Evolutionary conservation across 2,113 vertebrate genomes (phyloP), one percentile per base, ranked within the genome.

Genomic region (Psettodes erumei): DNA sequence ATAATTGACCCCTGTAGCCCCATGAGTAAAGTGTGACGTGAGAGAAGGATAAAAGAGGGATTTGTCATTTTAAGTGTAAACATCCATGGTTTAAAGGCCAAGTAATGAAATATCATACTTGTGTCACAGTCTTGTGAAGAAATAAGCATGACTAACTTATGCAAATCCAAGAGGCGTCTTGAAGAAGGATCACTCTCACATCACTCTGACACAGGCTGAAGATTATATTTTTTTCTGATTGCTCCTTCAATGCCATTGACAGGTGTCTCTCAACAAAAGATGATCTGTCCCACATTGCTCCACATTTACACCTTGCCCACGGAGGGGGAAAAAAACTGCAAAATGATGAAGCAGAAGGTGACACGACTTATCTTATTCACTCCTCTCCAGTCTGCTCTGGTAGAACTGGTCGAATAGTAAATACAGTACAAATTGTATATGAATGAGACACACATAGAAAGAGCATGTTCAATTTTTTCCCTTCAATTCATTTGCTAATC

Each of bases 381-480:
- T 50, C 32, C 15, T n/a, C n/a, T n/a, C n/a, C n/a, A n/a, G 18
- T 55, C 54, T 32, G 28, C 50, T 28, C 13, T 8, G 13, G 10
- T 23, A 25, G 47, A n/a, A n/a, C n/a, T n/a, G n/a, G n/a, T n/a
- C n/a, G n/a, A n/a, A n/a, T n/a, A n/a, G n/a, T n/a, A n/a, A n/a
- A n/a, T n/a, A n/a, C n/a, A n/a, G n/a, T n/a, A n/a, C n/a, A n/a
- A n/a, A n/a, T n/a, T n/a, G n/a, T n/a, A n/a, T n/a, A n/a, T n/a
- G n/a, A n/a, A n/a, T n/a, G n/a, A 50, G 54, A 56, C 32, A 55
- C 33, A n/a, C n/a, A 58, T 28, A 53, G 11, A 53, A 40, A 40
- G 38, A 40, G 13, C 13, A 51, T 35, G 16, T 18, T 30, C 13
- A 54, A 8, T n/a, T n/a, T n/a, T n/a, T n/a, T n/a, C n/a, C n/a